Conservation (phyloP, 2,797 vertebrate genomes). For the Sphaeramia orbicularis region DNA sequence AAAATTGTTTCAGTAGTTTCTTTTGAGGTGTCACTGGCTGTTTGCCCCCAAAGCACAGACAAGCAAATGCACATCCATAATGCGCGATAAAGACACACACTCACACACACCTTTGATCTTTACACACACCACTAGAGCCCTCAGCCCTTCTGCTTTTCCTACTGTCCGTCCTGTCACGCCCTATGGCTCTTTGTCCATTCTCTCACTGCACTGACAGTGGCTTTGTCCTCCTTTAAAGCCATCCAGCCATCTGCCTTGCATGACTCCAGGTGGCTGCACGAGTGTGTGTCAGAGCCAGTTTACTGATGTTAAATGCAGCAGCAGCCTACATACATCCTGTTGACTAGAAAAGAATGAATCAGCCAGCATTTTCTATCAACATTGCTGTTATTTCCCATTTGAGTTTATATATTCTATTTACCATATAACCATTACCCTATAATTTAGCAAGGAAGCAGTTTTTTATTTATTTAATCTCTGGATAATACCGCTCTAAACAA, state of each 20-base stretch:
- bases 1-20: slow-evolving; percentile 47
- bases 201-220: slow-evolving; percentile 50
- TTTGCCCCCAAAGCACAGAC: slow-evolving; percentile 28
- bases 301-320: slow-evolving; percentile 31
- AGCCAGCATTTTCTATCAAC: slow-evolving; percentile 9
- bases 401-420: neutral
- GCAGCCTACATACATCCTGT: slow-evolving; percentile 15
- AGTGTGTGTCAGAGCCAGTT: slow-evolving; percentile 43
- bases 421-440: neutral
- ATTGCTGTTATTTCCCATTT: slow-evolving; percentile 19
- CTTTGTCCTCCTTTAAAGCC: slow-evolving; percentile 63
- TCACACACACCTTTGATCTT: slow-evolving; percentile 68
- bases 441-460: slow-evolving; percentile 21
- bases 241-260: slow-evolving; percentile 38
- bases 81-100: slow-evolving; percentile 33
- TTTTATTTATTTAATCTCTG: slow-evolving; percentile 28
- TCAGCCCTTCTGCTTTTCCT: slow-evolving; percentile 30
- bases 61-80: slow-evolving; percentile 40
- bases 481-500: slow-evolving; percentile 11
- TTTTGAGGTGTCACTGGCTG: slow-evolving; percentile 56
- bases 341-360: slow-evolving; percentile 38
- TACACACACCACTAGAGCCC: slow-evolving; percentile 39
- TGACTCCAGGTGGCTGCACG: slow-evolving; percentile 55
- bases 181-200: slow-evolving; percentile 43
- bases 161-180: slow-evolving; percentile 55